A percentile compares a stretch with the other conserved stretches of the same genome.
Evolutionary conservation across 1,140 invertebrate genomes (phyloP).

Genomic region (Trichonephila inaurata): DNA sequence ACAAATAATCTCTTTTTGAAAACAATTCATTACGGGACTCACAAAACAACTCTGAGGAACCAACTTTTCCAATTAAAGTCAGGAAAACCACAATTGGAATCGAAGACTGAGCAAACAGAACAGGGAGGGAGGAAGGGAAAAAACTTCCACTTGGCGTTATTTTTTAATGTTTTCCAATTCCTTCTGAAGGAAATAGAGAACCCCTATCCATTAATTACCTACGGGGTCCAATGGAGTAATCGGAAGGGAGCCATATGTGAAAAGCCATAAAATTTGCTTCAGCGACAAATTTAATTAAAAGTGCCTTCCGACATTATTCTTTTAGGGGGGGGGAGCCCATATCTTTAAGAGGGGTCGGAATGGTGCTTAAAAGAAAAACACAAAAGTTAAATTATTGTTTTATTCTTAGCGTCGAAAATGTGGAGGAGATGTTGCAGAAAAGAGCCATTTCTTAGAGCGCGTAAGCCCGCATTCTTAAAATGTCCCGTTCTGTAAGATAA

Average conservation of each 20-base stretch:
- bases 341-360: not conserved
- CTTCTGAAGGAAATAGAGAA: not conserved
- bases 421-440: not conserved
- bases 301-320: not conserved
- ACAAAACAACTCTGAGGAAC: not conserved
- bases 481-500: too few species aligned
- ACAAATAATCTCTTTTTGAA: not conserved
- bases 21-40: not conserved
- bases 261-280: slow-evolving; percentile 3
- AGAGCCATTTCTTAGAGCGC: too few species aligned
- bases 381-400: not conserved
- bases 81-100: not conserved
- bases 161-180: not conserved
- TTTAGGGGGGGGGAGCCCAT: not conserved
- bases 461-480: too few species aligned
- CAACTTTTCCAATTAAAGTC: slow-evolving; percentile 27
- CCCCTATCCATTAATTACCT: slow-evolving; percentile 7
- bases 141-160: not conserved
- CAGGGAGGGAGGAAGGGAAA: not conserved
- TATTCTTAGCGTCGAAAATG: not conserved
- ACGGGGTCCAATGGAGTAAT: not conserved
- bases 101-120: not conserved
- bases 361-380: too few species aligned
- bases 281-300: slow-evolving; percentile 13
- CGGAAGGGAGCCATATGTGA: not conserved